phyloP scores from a whole-genome alignment of 1,140 invertebrate species.

The Daktulosphaira vitifoliae region DNA sequence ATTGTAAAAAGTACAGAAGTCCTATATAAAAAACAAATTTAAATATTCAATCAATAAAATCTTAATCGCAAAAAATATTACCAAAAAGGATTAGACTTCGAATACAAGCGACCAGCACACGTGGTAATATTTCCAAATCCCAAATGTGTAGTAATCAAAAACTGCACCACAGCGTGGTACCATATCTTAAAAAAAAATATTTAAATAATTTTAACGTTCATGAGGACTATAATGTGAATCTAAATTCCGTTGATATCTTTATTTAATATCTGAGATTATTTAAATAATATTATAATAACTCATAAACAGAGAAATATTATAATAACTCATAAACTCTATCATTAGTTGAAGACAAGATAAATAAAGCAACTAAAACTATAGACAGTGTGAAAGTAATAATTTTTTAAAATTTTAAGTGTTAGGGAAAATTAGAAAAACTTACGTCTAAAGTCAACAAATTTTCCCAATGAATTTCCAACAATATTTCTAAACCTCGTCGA shows the following conservation, averaged over 20 bases:
- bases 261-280: no score
- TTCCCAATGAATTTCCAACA: conserved; percentile 39
- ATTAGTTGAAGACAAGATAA: no score
- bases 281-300: no score
- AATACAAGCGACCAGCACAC: conserved; percentile 50
- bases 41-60: no score
- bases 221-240: no score
- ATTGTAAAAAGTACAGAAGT: conserved; percentile 45
- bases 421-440: conserved; percentile 26
- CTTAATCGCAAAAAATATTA: conserved; percentile 40
- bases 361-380: no score
- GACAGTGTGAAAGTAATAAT: no score
- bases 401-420: no score
- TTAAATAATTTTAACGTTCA: no score
- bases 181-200: conserved; percentile 45
- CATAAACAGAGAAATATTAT: no score
- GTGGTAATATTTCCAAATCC: conserved; percentile 52
- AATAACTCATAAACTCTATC: no score
- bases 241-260: no score
- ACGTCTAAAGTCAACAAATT: conserved; percentile 39
- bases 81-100: conserved; percentile 51
- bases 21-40: conserved; percentile 35
- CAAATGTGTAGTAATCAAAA: conserved; percentile 50
- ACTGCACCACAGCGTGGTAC: conserved; percentile 50
- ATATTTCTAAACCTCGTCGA: conserved; percentile 35